Base-by-base conservation (phyloP, 23 tunicate species). In the Halocynthia roretzi region DNA sequence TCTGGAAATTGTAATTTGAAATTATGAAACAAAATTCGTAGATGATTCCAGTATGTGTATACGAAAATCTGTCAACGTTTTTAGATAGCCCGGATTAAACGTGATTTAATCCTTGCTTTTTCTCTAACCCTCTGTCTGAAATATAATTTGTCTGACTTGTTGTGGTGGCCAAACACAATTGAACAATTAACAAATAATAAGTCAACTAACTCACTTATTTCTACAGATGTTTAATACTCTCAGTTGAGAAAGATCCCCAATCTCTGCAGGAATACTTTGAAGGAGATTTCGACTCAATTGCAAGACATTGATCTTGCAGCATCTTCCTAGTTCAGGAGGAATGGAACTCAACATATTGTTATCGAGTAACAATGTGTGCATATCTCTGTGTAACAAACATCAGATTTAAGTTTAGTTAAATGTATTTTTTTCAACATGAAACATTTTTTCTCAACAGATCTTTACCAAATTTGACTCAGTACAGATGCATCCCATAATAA, bases 191-290 rank as follows among this genome's bases (percentile, higher is more conserved):
- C 44, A 31, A 31, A 31, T 31, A 31, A 31, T 31, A 31, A 31
- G 71, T 71, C 15, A 82, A 63, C 15, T 12, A n/a, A 75, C 83
- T 50, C 70, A 86, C 98, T 77, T 71, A 67, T 92, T 92, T 55
- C 89, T 82, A 18, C 87, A 86, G 65, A 92, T 66, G 80, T 92
- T 92, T 72, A 92, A 75, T 52, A 92, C 98, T 67, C 85, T 61
- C 52, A 92, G 74, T n/a, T 92, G 71, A 54, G 81, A 20, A 56
- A 92, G 84, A 50, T 92, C 84, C 15, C 98, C 98, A 21, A 92
- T 78, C 44, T 91, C 80, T 11, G 79, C 82, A 9, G 98, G 98
- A 21, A 92, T 40, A 22, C 58, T 70, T 15, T 74, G 62, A 63
- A 92, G 75, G 20, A 69, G 62, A 69, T 92, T 92, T 62, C 92